Evolutionary conservation across 1,140 invertebrate species (phyloP), one percentile per base, ranked within the genome.

Genomic region (Cataglyphis hispanica): DNA sequence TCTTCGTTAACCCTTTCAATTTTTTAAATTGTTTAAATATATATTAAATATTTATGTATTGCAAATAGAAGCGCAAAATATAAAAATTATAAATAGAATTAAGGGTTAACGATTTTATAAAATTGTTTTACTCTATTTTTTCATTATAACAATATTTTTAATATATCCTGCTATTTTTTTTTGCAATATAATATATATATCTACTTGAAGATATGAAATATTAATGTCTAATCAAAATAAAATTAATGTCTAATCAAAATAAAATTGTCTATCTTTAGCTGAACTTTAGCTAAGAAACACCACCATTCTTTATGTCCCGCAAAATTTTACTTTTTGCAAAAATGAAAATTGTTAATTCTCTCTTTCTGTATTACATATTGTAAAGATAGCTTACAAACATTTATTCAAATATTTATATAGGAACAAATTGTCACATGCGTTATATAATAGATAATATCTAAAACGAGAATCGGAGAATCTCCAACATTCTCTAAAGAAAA

Each of bases 381-480:
- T 19, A 63, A 40, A 78, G 64, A 81, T 78, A 53, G 27, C 61
- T 16, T 43, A 60, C 34, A 50, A 22, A 56, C 69, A 58, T 67
- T 70, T 77, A 77, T 72, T 50, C 4, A 16, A 50, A 83, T 60
- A 43, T 43, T 43, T 43, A 43, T 43, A 70, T 92, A 92, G 92
- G 92, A 93, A 93, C 91, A 88, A 91, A 86, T 87, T 83, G 88
- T 74, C 87, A 69, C 34, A 84, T 83, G 61, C 69, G 76, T 84
- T 86, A 77, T 25, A 76, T 63, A 86, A 63, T 40, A 80, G 37
- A 19, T 67, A 56, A 86, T 84, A 83, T 78, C 70, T 91, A 87
- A 91, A 87, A 67, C 78, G 78, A 84, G 81, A 89, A 61, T 34
- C 11, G 70, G 58, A 16, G 27, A 13, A 80, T 50, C 6, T 50